Conservation (phyloP, 2,797 vertebrate species). For the Sciurus vulgaris region DNA sequence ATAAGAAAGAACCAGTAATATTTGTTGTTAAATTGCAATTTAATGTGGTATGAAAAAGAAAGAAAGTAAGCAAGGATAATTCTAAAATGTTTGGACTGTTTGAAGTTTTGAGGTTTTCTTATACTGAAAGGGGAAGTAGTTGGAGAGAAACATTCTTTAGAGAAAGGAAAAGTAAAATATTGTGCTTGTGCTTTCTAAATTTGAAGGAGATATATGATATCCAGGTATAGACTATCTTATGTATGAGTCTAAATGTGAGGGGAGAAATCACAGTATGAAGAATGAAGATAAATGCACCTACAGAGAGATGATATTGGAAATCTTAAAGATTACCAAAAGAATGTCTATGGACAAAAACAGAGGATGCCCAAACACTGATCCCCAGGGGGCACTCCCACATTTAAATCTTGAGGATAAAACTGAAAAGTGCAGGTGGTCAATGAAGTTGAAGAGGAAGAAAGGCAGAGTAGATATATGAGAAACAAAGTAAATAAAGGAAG, state of each 20-base stretch:
- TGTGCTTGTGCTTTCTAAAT: background rate
- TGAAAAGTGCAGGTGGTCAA: background rate
- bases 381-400: background rate
- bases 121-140: background rate
- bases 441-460: background rate
- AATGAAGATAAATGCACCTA: background rate
- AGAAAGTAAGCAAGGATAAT: background rate
- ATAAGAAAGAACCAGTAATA: background rate
- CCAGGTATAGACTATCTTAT: background rate
- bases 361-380: background rate
- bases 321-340: background rate
- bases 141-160: background rate
- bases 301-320: background rate
- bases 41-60: background rate
- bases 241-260: background rate
- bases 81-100: background rate
- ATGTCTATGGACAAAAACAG: background rate
- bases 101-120: background rate
- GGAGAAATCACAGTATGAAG: background rate
- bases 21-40: background rate
- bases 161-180: background rate
- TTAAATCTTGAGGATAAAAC: background rate
- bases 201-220: background rate
- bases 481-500: background rate
- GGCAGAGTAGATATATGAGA: background rate